phyloP scores from a whole-genome alignment of 2,888 invertebrate genomes.

The Brachyptera risi region DNA sequence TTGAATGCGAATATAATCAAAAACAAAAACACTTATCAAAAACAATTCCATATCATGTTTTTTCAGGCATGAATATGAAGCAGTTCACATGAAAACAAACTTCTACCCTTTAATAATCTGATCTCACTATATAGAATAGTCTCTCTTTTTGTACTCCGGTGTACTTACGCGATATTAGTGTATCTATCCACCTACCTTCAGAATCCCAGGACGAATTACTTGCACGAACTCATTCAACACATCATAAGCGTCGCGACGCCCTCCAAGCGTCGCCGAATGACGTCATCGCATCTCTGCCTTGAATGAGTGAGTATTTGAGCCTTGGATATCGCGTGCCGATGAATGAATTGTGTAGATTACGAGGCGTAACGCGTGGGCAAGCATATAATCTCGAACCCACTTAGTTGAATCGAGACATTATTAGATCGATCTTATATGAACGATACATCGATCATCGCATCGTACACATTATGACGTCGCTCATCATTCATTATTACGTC shows the following conservation, averaged over 20 bases:
- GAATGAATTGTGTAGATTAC: conserved; percentile 4
- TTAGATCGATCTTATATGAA: neutral
- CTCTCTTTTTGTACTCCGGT: too few species aligned
- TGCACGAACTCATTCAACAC: too few species aligned
- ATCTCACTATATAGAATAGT: too few species aligned
- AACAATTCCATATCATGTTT: too few species aligned
- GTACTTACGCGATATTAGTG: too few species aligned
- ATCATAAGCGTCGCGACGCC: neutral
- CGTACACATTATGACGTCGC: neutral
- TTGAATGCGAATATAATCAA: too few species aligned
- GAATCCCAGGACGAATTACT: too few species aligned
- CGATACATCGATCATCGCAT: neutral
- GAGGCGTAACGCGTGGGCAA: neutral
- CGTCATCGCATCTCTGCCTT: neutral
- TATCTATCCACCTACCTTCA: too few species aligned
- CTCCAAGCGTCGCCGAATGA: neutral
- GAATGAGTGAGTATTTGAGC: conserved; percentile 2
- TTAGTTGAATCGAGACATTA: neutral
- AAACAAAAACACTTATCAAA: too few species aligned
- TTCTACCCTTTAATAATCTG: too few species aligned
- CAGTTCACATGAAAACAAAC: too few species aligned
- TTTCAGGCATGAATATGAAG: too few species aligned
- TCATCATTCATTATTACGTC: neutral
- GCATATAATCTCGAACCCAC: neutral
- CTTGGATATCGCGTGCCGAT: neutral